phyloP scores from a whole-genome alignment of 2,113 vertebrate species.

The Recurvirostra avosetta region DNA sequence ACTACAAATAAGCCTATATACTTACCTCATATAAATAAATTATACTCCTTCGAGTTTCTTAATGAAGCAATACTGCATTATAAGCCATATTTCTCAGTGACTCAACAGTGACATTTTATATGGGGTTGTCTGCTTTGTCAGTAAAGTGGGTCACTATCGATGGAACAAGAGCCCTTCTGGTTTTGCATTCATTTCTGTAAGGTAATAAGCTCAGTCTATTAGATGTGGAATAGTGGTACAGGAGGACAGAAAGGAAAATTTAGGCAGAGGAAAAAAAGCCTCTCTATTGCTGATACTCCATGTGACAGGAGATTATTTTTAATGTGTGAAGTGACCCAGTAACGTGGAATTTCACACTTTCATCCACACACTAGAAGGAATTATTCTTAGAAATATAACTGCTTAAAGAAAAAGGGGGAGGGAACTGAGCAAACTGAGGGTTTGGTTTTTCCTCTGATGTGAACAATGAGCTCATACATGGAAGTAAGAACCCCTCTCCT shows the following conservation, averaged over 20 bases:
- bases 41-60: neutral
- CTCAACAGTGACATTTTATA: neutral
- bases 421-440: neutral
- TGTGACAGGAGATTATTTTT: conserved; percentile 35
- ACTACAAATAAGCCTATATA: neutral
- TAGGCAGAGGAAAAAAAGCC: neutral
- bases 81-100: neutral
- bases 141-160: neutral
- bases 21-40: neutral
- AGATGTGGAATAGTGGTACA: neutral
- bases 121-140: neutral
- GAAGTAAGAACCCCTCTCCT: neutral
- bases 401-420: neutral
- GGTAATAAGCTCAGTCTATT: neutral
- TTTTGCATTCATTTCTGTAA: neutral
- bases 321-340: conserved; percentile 33
- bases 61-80: neutral
- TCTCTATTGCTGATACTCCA: neutral
- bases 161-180: neutral
- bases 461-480: neutral
- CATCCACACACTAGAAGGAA: neutral
- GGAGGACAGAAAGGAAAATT: conserved; percentile 1
- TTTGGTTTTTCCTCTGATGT: neutral
- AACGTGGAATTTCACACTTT: conserved; percentile 24
- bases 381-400: conserved; percentile 36